phyloP scores from a whole-genome alignment of 2,113 vertebrate genomes.

The Corvus moneduloides region DNA sequence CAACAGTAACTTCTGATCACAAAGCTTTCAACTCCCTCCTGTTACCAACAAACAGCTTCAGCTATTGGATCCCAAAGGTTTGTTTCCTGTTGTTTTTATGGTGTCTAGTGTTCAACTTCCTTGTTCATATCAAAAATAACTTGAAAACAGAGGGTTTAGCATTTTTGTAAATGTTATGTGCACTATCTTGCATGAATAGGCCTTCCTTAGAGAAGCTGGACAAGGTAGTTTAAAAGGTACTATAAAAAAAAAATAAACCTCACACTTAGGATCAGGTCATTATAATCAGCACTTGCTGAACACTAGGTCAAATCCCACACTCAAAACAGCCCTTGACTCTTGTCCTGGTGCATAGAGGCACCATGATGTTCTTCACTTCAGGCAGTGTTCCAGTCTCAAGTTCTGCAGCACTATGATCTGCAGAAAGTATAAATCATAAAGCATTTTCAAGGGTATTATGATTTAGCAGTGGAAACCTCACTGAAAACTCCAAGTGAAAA shows the following conservation, averaged over 20 bases:
- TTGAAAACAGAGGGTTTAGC: background rate
- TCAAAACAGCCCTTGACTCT: background rate
- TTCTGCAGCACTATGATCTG: background rate
- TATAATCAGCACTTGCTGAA: background rate
- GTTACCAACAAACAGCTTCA: background rate
- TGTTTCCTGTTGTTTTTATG: background rate
- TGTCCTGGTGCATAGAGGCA: background rate
- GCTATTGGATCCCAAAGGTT: background rate
- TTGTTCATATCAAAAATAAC: background rate
- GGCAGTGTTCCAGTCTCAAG: background rate
- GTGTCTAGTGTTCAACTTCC: background rate
- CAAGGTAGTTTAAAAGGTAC: background rate
- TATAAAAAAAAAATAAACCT: background rate
- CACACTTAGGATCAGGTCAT: background rate
- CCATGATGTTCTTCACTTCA: background rate
- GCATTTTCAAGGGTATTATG: background rate
- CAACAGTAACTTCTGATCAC: background rate
- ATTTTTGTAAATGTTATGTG: background rate
- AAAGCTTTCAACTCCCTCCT: background rate
- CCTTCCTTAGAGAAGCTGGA: background rate
- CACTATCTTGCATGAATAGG: background rate
- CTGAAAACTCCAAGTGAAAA: background rate
- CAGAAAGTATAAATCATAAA: background rate
- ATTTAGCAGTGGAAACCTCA: background rate
- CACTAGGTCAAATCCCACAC: background rate